phyloP scores from a whole-genome alignment of 2,888 invertebrate genomes.

The Hydrotaea diabolus region DNA sequence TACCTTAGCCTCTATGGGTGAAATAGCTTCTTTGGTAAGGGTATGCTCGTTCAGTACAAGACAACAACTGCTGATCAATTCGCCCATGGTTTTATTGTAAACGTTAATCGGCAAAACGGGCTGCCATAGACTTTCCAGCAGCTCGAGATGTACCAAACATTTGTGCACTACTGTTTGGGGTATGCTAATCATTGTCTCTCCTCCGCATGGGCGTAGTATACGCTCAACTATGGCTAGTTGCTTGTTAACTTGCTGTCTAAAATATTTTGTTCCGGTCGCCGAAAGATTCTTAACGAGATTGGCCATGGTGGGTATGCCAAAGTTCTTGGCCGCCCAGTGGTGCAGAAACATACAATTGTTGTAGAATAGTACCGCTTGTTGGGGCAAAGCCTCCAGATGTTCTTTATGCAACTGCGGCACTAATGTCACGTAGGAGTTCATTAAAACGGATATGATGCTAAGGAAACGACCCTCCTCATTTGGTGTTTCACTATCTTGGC shows the following conservation, averaged over 20 bases:
- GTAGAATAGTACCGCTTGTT: conserved; percentile 89
- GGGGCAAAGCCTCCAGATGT: conserved; percentile 89
- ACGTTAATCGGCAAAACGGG: conserved; percentile 88
- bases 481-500: conserved; percentile 49
- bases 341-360: conserved; percentile 94
- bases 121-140: conserved; percentile 91
- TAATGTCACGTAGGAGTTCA: conserved; percentile 88
- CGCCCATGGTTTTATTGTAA: conserved; percentile 86
- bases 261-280: conserved; percentile 85
- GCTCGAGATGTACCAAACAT: conserved; percentile 89
- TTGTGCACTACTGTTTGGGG: conserved; percentile 83
- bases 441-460: conserved; percentile 86
- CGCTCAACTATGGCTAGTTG: background rate
- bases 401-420: conserved; percentile 89
- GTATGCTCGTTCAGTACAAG: background rate
- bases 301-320: conserved; percentile 83
- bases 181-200: background rate
- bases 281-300: conserved; percentile 86
- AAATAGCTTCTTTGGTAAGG: background rate
- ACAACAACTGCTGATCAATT: conserved; percentile 78
- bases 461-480: conserved; percentile 51
- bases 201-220: background rate
- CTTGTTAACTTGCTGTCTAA: conserved; percentile 84
- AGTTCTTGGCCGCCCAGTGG: conserved; percentile 85
- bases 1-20: background rate